Base-by-base conservation (phyloP, 2,797 vertebrate genomes). In the Gambusia yucatana region DNA sequence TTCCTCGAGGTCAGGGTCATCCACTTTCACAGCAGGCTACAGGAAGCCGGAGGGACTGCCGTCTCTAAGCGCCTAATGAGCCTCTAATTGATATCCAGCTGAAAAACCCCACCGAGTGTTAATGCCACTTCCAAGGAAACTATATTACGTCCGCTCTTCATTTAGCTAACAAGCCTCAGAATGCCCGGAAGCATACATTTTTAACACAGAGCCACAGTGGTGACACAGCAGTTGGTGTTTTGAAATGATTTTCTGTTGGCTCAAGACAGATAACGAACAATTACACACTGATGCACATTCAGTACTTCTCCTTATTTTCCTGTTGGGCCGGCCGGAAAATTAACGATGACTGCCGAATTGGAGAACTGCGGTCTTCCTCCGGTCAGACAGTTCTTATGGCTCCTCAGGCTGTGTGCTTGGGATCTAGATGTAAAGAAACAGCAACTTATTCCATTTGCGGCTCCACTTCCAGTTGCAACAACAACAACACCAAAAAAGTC, bases 31-130 rank as follows among this genome's bases (percentile, higher is more conserved):
- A 82, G 92, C 52, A 77, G 90, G 89, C 44, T 55, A 82, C 92
- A 82, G 89, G 91, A 91, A 90, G 88, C 90, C 73, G 2, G 79
- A 84, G 91, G 90, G 90, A 85, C 81, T 4, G 77, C 79, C 79
- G 59, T 89, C 81, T 79, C 74, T 77, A 84, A 90, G 84, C 9
- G 77, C 82, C 81, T 94, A 94, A 94, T 92, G 90, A 94, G 93
- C 82, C 89, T 85, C 90, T 94, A 94, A 94, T 94, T 95, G 91
- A 93, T 91, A 93, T 94, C 92, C 91, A 89, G 90, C 93, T 86
- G 93, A 90, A 90, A 76, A 87, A 61, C 86, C 82, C 89, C 86
- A 84, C 82, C 75, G 88, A 87, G 83, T 82, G 88, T 82, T 88
- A 89, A 89, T 90, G 88, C 81, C 84, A 84, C 14, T 89, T 88